These are phyloP conservation scores for Bombus vancouverensis DNA, from an alignment of 1,140 invertebrate genomes.

Conservation along the genomic window DNA sequence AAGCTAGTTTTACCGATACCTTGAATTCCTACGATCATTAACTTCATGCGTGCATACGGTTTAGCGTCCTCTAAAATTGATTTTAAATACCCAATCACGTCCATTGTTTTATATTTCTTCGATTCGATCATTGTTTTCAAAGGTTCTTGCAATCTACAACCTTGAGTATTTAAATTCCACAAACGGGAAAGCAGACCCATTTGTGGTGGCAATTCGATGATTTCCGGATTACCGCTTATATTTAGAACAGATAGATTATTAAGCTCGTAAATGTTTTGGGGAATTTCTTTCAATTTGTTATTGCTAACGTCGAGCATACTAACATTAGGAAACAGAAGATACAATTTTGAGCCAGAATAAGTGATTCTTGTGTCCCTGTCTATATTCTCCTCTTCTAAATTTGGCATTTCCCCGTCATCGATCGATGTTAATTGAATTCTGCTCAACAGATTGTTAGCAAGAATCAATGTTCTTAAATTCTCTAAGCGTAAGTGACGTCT, in stretches of 20 bases:
- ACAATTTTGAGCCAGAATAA: constrained; percentile 74
- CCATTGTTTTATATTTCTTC: constrained; percentile 97
- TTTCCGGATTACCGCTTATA: constrained; percentile 93
- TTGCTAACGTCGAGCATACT: constrained; percentile 97
- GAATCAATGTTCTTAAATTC: constrained; percentile 90
- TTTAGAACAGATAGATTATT: constrained; percentile 96
- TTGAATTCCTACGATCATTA: constrained; percentile 98
- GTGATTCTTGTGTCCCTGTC: constrained; percentile 72
- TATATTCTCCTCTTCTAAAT: constrained; percentile 72
- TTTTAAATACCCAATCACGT: constrained; percentile 97
- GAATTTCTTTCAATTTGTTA: constrained; percentile 92
- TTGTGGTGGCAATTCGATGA: constrained; percentile 94
- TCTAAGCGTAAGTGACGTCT: constrained; percentile 91
- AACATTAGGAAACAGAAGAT: constrained; percentile 95
- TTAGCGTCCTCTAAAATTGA: constrained; percentile 94
- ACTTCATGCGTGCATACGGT: constrained; percentile 97
- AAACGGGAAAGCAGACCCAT: constrained; percentile 96
- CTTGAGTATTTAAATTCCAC: constrained; percentile 97
- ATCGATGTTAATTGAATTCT: constrained; percentile 91
- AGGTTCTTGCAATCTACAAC: constrained; percentile 94
- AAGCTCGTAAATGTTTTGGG: constrained; percentile 92
- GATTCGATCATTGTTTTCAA: constrained; percentile 95
- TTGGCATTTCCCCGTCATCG: constrained; percentile 84
- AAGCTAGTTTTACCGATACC: constrained; percentile 93
- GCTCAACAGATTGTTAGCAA: constrained; percentile 93